Evolutionary conservation across 2,113 vertebrate genomes (phyloP).

Genomic region (Rhinolophus sinicus): DNA sequence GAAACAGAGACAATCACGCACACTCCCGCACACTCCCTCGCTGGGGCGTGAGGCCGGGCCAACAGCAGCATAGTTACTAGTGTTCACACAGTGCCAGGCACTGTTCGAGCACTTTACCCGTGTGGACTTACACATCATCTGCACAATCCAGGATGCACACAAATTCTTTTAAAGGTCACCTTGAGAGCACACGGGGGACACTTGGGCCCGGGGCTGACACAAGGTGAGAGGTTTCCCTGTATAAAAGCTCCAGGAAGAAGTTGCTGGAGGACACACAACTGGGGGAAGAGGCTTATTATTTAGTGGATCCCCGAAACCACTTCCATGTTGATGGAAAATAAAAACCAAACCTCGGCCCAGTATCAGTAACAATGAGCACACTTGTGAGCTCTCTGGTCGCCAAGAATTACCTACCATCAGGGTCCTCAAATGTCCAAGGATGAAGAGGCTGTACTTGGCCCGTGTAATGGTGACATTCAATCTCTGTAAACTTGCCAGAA

Average conservation of each 20-base stretch:
- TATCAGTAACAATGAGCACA: not conserved
- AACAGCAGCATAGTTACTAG: not conserved
- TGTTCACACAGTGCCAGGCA: not conserved
- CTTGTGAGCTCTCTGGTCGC: not conserved
- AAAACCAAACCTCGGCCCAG: not conserved
- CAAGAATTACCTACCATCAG: constrained; percentile 86
- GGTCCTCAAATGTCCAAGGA: constrained; percentile 90
- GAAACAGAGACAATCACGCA: not conserved
- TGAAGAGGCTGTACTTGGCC: constrained; percentile 91
- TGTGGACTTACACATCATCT: not conserved
- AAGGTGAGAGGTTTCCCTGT: not conserved
- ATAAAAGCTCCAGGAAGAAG: not conserved
- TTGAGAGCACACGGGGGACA: not conserved
- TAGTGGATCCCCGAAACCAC: not conserved
- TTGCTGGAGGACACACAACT: not conserved
- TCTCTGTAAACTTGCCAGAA: constrained; percentile 90
- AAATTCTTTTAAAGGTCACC: not conserved
- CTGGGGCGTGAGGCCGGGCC: not conserved
- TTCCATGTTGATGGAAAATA: not conserved
- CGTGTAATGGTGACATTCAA: constrained; percentile 93
- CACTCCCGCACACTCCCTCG: fast-evolving
- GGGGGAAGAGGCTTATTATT: not conserved
- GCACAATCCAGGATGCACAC: not conserved
- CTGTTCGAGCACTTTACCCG: no score
- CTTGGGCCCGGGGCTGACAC: not conserved